Percentiles rank a stretch among this genome's conserved stretches.
Conservation (phyloP, 1,140 invertebrate species). For the Medauroidea extradentata region DNA sequence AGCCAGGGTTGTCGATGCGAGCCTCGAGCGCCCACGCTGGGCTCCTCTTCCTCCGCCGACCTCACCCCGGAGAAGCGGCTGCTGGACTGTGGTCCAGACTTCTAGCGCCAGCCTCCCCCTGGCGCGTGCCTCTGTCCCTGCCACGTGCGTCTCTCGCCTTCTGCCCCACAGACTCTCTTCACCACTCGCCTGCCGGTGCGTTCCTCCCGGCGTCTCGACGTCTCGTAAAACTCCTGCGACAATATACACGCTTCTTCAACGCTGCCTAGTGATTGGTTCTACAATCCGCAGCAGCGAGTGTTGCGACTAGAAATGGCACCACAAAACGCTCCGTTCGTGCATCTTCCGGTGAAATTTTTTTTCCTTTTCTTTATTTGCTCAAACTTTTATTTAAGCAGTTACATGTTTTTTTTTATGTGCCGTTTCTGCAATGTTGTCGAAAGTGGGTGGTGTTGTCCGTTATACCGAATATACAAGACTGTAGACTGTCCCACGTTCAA, state of each 20-base stretch:
- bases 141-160: too few species aligned
- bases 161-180: background rate
- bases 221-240: background rate
- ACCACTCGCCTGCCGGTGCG: background rate
- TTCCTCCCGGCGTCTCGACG: background rate
- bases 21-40: slow-evolving; percentile 45
- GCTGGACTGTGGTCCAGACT: slow-evolving; percentile 40
- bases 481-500: too few species aligned
- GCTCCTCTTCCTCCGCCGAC: slow-evolving; percentile 39
- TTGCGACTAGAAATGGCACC: background rate
- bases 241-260: background rate
- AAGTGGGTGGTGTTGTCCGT: too few species aligned
- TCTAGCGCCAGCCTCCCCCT: background rate
- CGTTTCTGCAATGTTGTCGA: too few species aligned
- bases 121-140: background rate
- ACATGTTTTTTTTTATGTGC: too few species aligned
- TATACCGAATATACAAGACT: too few species aligned
- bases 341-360: too few species aligned
- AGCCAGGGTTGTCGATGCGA: slow-evolving; percentile 61
- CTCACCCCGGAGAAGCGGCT: slow-evolving; percentile 51
- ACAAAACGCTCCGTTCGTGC: too few species aligned
- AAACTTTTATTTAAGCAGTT: too few species aligned
- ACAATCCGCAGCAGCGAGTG: background rate
- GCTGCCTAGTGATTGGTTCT: background rate
- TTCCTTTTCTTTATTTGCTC: too few species aligned